These are phyloP conservation scores for Grammomys dolichurus DNA, from an alignment of 2,113 vertebrate species.

Conservation along the genomic window DNA sequence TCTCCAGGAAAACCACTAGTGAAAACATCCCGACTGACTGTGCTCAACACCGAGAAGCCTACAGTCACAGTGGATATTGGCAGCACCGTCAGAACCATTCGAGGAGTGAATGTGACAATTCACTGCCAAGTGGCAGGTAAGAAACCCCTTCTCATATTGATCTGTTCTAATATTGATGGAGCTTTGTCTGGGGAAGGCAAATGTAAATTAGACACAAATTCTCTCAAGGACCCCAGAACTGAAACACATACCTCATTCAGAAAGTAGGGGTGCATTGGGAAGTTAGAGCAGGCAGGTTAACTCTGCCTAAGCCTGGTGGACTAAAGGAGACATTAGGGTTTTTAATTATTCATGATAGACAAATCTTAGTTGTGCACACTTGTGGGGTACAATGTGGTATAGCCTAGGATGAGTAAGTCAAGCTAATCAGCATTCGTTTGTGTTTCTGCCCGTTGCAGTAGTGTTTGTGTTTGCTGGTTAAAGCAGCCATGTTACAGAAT, in stretches of 20 bases:
- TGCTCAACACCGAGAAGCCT: conserved; percentile 85
- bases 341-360: not conserved
- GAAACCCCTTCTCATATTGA: conserved; percentile 45
- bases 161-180: not conserved
- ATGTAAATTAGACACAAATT: not conserved
- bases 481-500: not conserved
- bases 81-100: conserved; percentile 87
- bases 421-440: not conserved
- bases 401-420: not conserved
- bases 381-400: not conserved
- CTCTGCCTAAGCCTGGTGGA: not conserved
- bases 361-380: not conserved
- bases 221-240: not conserved
- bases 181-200: not conserved
- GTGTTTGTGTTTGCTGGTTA: not conserved
- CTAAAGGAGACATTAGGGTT: not conserved
- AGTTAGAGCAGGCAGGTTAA: not conserved
- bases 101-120: conserved; percentile 87
- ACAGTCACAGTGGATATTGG: conserved; percentile 86
- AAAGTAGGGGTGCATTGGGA: not conserved
- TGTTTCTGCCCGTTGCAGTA: not conserved
- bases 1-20: conserved; percentile 90
- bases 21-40: conserved; percentile 84
- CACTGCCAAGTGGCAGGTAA: conserved; percentile 91
- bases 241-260: not conserved